phyloP scores from a whole-genome alignment of 92 coral and sea anemone genomes.

The Parazoanthus darwini region DNA sequence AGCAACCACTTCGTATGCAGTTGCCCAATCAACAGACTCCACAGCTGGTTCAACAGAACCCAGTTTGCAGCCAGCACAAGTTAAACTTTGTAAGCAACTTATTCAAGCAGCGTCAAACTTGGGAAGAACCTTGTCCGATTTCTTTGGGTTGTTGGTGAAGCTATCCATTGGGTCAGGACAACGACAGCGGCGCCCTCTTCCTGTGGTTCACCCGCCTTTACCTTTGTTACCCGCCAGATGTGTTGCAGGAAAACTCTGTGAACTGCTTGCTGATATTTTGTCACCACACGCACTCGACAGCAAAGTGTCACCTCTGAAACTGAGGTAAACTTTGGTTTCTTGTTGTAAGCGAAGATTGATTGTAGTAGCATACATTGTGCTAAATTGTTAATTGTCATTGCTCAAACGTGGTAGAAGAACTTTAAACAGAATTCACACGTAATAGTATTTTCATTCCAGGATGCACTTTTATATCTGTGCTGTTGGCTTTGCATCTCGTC shows the following conservation, averaged over 20 bases:
- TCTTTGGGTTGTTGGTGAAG: conserved; percentile 83
- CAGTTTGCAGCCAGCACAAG: conserved; percentile 73
- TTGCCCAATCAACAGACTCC: conserved; percentile 8
- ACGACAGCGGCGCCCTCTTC: conserved; percentile 94
- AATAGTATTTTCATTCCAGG: conserved; percentile 34
- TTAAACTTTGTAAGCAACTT: conserved; percentile 83
- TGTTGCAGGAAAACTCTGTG: conserved; percentile 80
- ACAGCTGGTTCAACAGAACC: conserved; percentile 48
- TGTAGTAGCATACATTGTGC: too few species aligned
- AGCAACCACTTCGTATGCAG: conserved; percentile 30
- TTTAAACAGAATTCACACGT: too few species aligned
- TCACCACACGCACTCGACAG: conserved; percentile 78
- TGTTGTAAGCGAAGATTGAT: background rate
- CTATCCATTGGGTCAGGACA: conserved; percentile 94
- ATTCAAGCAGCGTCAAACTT: conserved; percentile 82
- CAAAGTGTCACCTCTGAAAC: conserved; percentile 58
- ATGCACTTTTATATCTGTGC: conserved; percentile 85
- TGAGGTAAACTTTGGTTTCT: conserved; percentile 49
- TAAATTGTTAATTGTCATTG: background rate
- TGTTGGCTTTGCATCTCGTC: conserved; percentile 85
- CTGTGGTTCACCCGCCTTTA: conserved; percentile 69
- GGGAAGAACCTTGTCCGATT: conserved; percentile 89
- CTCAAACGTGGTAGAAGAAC: too few species aligned
- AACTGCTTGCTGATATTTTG: conserved; percentile 72
- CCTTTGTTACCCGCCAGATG: conserved; percentile 82